Base-by-base conservation (phyloP, 1,140 invertebrate genomes). In the Goniozus legneri region DNA sequence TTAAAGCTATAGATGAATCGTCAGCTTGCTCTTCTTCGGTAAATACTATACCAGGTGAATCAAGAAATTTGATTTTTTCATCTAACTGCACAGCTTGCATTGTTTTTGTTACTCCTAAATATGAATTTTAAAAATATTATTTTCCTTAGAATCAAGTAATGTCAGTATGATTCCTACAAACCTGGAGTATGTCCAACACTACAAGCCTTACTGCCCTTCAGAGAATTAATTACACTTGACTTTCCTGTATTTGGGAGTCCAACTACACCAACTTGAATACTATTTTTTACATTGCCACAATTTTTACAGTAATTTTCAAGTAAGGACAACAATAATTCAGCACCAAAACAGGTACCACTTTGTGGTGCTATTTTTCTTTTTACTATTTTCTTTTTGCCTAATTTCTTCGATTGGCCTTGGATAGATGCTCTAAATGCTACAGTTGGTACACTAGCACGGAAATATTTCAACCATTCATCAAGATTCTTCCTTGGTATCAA, bases 211-310 rank as follows among this genome's bases (percentile, higher is more conserved):
- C 84, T 89, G 56, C 97, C 81, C 69, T 98, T 98, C 47, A 99
- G 78, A 67, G 95, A 98, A 81, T 99, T 99, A 45, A 99, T 99
- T 27, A 99, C 85, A 56, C 94, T 97, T 65, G 95, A 98, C 80
- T 99, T 99, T n/a, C 97, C 97, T 48, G 98, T 97, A 79, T 99
- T 99, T 12, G 97, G 97, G 56, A 98, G 84, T 22, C 93, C 94
- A 16, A 97, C 92, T 52, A 98, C 84, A 16, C 95, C 95, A 2
- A 98, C 94, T 13, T 83, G 85, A 57, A 99, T 97, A 7, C 91
- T 86, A 0, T 89, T 95, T 71, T 94, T 95, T 22, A 97, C 87
- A 15, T 50, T 64, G 13, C 87, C 87, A 65, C 89, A 85, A 68
- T 92, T 96, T 48, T 95, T 83, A 58, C 93, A 97, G 74, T 98